Evolutionary conservation across 2,113 vertebrate species (phyloP), one percentile per base, ranked within the genome.

Genomic region (Heterocephalus glaber): DNA sequence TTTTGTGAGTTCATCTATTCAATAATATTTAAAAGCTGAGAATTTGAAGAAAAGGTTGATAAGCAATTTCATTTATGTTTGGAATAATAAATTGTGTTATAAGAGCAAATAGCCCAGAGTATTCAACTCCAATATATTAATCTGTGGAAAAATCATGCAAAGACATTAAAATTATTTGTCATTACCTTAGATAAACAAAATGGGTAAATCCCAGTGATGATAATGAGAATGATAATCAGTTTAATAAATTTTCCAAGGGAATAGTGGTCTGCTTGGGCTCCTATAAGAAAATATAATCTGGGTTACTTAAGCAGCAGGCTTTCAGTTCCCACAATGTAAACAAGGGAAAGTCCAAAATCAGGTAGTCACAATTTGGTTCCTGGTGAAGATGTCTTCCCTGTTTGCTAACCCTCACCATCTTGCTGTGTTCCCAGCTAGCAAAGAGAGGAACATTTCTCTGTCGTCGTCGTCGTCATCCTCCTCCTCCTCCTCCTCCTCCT

Each of bases 21-120:
- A 83, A 47, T 90, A 70, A 96, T 38, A 96, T 95, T 86, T 76
- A 90, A 93, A 93, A 81, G 54, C 92, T 94, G 81, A 81, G 54
- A 86, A 82, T 82, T 90, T 90, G 41, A 95, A 91, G 74, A 89
- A 89, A 91, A 89, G 19, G 10, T 68, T 90, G 44, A 93, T 93
- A 94, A 86, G 83, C 30, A 47, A 77, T 89, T 96, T 85, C 61
- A 60, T 35, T 93, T 94, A 80, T 84, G 82, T 58, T 70, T 94
- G 61, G 47, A 92, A 87, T 83, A 66, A 35, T 80, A 79, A 88
- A 66, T 72, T 44, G 13, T 47, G 12, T 66, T 65, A 4, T 47
- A 63, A 61, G 56, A 93, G 52, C n/a, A 94, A 87, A 79, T 72
- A 95, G 38, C 56, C 80, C 26, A 79, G 66, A 76, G 22, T 76